phyloP scores from a whole-genome alignment of 2,888 invertebrate genomes.

The Tachina fera region DNA sequence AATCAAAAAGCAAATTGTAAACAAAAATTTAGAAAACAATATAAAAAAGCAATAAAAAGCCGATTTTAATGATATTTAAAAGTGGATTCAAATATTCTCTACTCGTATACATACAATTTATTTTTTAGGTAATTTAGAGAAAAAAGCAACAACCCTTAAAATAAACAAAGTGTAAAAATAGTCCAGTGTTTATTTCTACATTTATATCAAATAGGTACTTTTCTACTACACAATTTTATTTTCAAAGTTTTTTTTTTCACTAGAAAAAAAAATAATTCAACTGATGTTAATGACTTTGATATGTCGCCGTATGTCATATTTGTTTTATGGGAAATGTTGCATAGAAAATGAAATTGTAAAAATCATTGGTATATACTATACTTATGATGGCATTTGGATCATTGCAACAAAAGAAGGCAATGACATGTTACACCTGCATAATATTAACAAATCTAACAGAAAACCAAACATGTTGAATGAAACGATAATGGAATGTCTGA shows the following conservation, averaged over 20 bases:
- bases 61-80: neutral
- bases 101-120: constrained; percentile 8
- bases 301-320: constrained; percentile 40
- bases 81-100: neutral
- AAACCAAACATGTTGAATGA: constrained; percentile 14
- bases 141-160: constrained; percentile 5
- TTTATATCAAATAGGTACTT: neutral
- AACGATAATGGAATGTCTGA: constrained; percentile 1
- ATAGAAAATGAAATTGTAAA: constrained; percentile 32
- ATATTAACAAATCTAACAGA: neutral
- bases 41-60: constrained; percentile 21
- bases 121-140: constrained; percentile 19
- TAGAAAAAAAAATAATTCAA: constrained; percentile 2
- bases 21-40: neutral
- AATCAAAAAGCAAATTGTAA: constrained; percentile 52
- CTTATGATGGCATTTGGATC: constrained; percentile 21
- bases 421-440: constrained; percentile 61
- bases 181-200: neutral
- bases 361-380: constrained; percentile 1
- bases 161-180: constrained; percentile 39
- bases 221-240: constrained; percentile 27
- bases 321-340: constrained; percentile 50
- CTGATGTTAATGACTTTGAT: constrained; percentile 62
- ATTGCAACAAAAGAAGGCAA: constrained; percentile 42
- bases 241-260: constrained; percentile 29